A percentile compares a stretch with the other conserved stretches of the same genome.
These are phyloP conservation scores for Malurus cyaneus DNA, from an alignment of 2,113 vertebrate genomes.

Conservation along the genomic window DNA sequence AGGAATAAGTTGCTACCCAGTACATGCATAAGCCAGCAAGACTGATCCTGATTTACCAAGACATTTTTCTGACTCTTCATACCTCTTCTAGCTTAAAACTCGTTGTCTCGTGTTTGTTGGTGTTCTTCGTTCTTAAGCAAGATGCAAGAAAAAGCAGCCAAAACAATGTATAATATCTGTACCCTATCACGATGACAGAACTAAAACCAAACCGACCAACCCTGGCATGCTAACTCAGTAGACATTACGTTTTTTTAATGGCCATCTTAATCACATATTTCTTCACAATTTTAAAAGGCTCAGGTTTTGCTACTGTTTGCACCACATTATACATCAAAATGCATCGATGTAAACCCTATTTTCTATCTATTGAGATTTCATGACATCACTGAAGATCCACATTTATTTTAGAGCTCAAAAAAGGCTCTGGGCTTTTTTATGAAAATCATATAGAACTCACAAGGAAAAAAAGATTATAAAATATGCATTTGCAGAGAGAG, in stretches of 20 bases:
- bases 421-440: not conserved
- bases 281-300: not conserved
- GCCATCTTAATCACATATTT: not conserved
- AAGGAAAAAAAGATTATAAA: not conserved
- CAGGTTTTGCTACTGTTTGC: not conserved
- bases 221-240: not conserved
- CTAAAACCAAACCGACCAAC: not conserved
- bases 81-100: not conserved
- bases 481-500: not conserved
- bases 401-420: not conserved
- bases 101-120: not conserved
- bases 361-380: not conserved
- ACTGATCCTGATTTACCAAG: not conserved
- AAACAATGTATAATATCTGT: not conserved
- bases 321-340: not conserved
- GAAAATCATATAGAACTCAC: not conserved
- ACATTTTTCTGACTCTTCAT: not conserved
- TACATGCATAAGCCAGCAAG: not conserved
- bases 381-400: not conserved
- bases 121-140: not conserved
- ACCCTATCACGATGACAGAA: not conserved
- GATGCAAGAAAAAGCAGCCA: not conserved
- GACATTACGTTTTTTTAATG: not conserved
- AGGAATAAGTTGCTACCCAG: not conserved
- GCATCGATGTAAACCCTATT: not conserved